phyloP scores from a whole-genome alignment of 2,113 vertebrate species.

The Rhegmatorhina hoffmannsi region DNA sequence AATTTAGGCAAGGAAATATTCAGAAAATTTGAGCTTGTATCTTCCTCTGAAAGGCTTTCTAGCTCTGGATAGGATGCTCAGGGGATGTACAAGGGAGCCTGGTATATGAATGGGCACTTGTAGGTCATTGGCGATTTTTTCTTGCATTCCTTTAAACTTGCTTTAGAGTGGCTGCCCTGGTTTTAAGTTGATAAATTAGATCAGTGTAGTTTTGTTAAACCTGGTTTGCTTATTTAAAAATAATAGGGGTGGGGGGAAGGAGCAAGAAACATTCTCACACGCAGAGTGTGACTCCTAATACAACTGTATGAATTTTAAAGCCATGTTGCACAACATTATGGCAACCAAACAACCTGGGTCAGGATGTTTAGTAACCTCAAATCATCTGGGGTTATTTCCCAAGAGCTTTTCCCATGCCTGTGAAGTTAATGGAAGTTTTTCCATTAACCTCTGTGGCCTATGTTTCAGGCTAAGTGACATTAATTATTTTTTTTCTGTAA shows the following conservation, averaged over 20 bases:
- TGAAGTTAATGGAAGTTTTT: neutral
- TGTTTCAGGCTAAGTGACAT: neutral
- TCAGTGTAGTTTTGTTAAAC: neutral
- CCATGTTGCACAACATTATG: neutral
- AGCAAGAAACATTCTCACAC: neutral
- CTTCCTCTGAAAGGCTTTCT: neutral
- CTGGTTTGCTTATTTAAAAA: neutral
- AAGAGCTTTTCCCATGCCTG: neutral
- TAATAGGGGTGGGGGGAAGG: rapidly evolving
- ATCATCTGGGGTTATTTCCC: neutral
- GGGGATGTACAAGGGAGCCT: rapidly evolving
- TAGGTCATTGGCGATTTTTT: rapidly evolving
- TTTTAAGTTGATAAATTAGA: neutral
- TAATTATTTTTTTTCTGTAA: neutral
- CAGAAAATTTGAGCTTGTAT: neutral
- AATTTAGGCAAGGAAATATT: neutral
- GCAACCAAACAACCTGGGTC: neutral
- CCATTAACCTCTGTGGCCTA: neutral
- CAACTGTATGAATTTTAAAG: neutral
- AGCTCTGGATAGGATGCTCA: neutral
- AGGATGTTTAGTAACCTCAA: neutral
- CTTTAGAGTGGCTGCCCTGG: neutral
- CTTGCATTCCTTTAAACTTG: neutral
- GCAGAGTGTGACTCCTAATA: neutral
- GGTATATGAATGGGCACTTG: neutral